Conservation (phyloP, 2,888 invertebrate genomes). For the Oscheius sp. region DNA sequence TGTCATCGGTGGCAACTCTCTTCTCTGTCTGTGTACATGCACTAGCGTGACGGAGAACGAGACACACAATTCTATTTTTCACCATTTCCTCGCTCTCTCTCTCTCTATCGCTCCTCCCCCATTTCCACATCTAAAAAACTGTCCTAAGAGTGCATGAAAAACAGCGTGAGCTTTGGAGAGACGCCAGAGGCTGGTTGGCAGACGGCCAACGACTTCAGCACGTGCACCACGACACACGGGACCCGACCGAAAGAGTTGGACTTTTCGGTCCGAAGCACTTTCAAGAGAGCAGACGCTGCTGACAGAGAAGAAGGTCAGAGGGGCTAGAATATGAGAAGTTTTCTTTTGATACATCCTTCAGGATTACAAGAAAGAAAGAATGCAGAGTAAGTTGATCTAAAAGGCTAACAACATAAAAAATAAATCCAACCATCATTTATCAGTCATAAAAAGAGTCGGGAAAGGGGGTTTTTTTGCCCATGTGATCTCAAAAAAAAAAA, state of each 20-base stretch:
- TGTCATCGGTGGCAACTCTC: too few species aligned
- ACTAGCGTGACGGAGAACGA: not conserved
- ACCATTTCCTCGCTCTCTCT: constrained; percentile 10
- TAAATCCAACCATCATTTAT: too few species aligned
- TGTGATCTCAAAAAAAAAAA: too few species aligned
- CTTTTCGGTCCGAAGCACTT: constrained; percentile 14
- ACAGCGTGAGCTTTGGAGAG: constrained; percentile 1
- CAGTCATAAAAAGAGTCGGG: too few species aligned
- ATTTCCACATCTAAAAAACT: constrained; percentile 21
- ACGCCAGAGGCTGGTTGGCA: constrained; percentile 8
- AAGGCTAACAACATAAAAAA: too few species aligned
- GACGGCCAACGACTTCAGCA: constrained; percentile 14
- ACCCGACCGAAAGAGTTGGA: not conserved
- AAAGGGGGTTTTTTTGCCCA: too few species aligned
- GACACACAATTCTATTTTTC: constrained; percentile 25
- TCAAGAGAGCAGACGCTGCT: not conserved
- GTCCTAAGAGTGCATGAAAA: constrained; percentile 23
- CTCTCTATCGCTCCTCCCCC: not conserved
- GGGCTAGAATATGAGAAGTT: not conserved
- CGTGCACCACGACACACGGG: constrained; percentile 14
- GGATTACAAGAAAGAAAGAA: too few species aligned
- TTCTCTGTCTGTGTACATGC: constrained; percentile 28
- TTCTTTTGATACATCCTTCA: too few species aligned
- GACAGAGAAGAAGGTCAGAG: not conserved
- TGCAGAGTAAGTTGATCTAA: too few species aligned